These are phyloP conservation scores for Liolophura sinensis DNA, from an alignment of 1,140 invertebrate genomes.

Conservation along the genomic window DNA sequence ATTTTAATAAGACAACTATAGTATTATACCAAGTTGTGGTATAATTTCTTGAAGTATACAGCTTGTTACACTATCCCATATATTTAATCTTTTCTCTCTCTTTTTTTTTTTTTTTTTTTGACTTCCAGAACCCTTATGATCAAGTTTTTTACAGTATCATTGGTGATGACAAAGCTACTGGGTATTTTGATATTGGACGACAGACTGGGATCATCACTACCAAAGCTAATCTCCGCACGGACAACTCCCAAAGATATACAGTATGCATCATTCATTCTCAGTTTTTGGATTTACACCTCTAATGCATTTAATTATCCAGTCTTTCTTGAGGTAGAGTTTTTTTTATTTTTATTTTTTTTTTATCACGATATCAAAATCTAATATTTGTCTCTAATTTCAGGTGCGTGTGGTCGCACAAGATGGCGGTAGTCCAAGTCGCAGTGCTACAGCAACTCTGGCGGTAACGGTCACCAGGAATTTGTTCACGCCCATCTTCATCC, in stretches of 20 bases:
- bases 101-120: neutral
- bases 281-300: neutral
- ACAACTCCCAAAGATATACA: conserved; percentile 16
- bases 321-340: neutral
- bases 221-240: conserved; percentile 11
- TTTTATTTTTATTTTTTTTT: neutral
- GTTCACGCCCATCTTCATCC: conserved; percentile 23
- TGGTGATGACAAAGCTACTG: conserved; percentile 24
- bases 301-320: neutral
- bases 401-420: conserved; percentile 60
- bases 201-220: conserved; percentile 30
- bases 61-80: too few species aligned
- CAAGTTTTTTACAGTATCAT: conserved; percentile 30
- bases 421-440: conserved; percentile 31
- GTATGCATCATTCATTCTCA: conserved; percentile 11
- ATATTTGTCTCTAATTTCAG: conserved; percentile 14
- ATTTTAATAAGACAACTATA: too few species aligned
- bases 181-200: conserved; percentile 26
- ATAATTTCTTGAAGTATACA: too few species aligned
- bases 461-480: conserved; percentile 37
- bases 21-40: too few species aligned
- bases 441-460: conserved; percentile 23
- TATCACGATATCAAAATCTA: neutral
- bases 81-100: too few species aligned
- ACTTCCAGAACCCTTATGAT: conserved; percentile 32